Evolutionary conservation across 1,140 invertebrate species (phyloP), one percentile per base, ranked within the genome.

Genomic region (Drosophila miranda): DNA sequence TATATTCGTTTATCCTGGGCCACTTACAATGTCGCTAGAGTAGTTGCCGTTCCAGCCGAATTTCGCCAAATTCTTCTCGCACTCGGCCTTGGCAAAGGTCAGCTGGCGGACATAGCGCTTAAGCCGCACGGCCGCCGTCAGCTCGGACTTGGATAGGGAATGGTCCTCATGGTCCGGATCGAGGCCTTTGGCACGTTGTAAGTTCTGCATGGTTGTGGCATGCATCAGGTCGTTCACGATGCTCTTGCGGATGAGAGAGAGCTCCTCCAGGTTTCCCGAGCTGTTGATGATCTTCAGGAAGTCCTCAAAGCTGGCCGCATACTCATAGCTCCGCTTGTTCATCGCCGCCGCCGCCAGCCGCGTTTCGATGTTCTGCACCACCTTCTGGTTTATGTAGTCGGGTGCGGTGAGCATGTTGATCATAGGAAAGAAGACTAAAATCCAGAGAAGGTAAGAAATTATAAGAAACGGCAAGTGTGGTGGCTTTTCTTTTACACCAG

Each of bases 201-300:
- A 92, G 89, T 97, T 97, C 91, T 97, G 96, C 58, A 97, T 93
- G 2, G 96, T 97, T 41, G 97, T 97, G 0, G 97, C 96, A 92
- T 98, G 96, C 95, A 98, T 97, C 69, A 98, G 95, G 92, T 98
- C 97, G 23, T 95, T 96, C 1, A 98, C 95, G 68, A 98, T 97
- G 79, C 96, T 96, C 72, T 91, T 95, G 92, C 95, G 92, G 74
- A 98, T 95, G 79, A 96, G 94, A 84, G 96, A 96, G 13, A 98
- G 92, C 58, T 96, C 94, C 83, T 97, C 96, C 49, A 97, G 90
- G 91, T 96, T 96, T 74, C 94, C 94, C 43, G 94, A 96, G 67
- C 93, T 94, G 73, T 96, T 95, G 51, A 98, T 97, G 82, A 97
- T 94, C 63, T 95, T 94, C 45, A 98, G 93, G 89, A 98, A 97